A percentile compares a stretch with the other conserved stretches of the same genome.
phyloP scores from a whole-genome alignment of 2,888 invertebrate genomes.

The Acronicta leporina region DNA sequence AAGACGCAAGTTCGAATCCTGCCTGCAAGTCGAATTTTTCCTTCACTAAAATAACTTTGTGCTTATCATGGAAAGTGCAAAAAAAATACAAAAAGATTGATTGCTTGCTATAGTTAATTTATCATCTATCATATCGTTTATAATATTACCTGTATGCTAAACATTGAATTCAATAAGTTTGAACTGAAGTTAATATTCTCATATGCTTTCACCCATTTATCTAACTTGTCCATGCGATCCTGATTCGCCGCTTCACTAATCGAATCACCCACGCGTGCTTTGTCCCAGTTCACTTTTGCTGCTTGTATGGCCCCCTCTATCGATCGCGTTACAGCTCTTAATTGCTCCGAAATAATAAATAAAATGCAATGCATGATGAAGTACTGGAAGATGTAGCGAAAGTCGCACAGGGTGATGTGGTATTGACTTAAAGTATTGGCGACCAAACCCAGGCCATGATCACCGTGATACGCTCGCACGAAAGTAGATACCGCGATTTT shows the following conservation, averaged over 20 bases:
- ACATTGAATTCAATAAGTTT: conserved; percentile 56
- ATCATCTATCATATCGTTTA: too few species aligned
- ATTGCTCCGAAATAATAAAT: conserved; percentile 57
- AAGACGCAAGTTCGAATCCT: too few species aligned
- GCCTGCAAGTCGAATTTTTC: too few species aligned
- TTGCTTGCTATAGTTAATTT: too few species aligned
- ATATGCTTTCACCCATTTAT: conserved; percentile 62
- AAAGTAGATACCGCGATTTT: background rate
- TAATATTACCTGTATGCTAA: conserved; percentile 58
- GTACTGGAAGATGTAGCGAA: conserved; percentile 58
- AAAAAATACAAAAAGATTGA: too few species aligned
- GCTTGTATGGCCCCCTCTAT: conserved; percentile 35
- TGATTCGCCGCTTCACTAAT: background rate
- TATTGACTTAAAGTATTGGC: conserved; percentile 7
- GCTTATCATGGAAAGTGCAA: too few species aligned
- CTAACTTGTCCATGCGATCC: conserved; percentile 35
- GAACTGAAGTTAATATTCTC: conserved; percentile 56
- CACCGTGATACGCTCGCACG: background rate
- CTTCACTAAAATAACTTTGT: too few species aligned
- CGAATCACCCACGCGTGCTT: background rate
- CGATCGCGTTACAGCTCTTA: conserved; percentile 52
- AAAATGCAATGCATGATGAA: conserved; percentile 54
- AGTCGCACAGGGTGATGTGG: conserved; percentile 41
- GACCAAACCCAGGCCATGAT: background rate
- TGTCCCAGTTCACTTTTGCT: background rate